Conservation (phyloP, 2,888 invertebrate species). For the Andrena hattorfiana region DNA sequence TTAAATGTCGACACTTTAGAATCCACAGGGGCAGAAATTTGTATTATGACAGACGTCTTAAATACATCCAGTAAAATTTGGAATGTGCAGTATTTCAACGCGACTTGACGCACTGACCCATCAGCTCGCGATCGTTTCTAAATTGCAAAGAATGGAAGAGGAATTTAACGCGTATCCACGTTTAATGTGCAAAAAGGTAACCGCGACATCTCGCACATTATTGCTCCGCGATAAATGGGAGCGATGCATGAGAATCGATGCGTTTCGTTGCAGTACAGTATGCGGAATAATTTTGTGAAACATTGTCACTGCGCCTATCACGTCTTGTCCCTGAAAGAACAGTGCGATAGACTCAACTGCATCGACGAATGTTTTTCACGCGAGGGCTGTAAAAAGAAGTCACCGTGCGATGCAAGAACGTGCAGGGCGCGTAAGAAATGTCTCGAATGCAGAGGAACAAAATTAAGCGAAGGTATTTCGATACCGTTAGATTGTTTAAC, state of each 20-base stretch:
- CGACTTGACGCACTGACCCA: conserved; percentile 65
- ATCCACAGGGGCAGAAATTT: conserved; percentile 16
- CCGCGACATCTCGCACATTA: not conserved
- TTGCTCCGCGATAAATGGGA: not conserved
- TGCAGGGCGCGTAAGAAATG: conserved; percentile 41
- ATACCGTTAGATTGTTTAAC: not conserved
- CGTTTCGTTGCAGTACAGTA: conserved; percentile 7
- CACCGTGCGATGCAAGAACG: conserved; percentile 15
- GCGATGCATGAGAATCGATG: not conserved
- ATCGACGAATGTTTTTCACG: conserved; percentile 16
- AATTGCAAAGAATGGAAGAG: conserved; percentile 59
- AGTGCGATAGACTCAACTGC: conserved; percentile 21
- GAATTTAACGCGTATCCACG: conserved; percentile 28
- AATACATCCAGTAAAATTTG: conserved; percentile 47
- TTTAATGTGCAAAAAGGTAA: conserved; percentile 44
- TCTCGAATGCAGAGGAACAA: not conserved
- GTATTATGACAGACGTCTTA: conserved; percentile 39
- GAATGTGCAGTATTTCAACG: conserved; percentile 62
- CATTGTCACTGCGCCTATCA: conserved; percentile 30
- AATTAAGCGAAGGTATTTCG: conserved; percentile 29
- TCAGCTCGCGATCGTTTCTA: conserved; percentile 64
- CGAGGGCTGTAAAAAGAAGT: not conserved
- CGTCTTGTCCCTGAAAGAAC: conserved; percentile 34
- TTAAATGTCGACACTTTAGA: conserved; percentile 30
- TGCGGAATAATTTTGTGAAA: conserved; percentile 36